Percentiles rank a stretch among this genome's conserved stretches.
phyloP scores from a whole-genome alignment of 2,797 vertebrate genomes.

The Sorex maritimensis region DNA sequence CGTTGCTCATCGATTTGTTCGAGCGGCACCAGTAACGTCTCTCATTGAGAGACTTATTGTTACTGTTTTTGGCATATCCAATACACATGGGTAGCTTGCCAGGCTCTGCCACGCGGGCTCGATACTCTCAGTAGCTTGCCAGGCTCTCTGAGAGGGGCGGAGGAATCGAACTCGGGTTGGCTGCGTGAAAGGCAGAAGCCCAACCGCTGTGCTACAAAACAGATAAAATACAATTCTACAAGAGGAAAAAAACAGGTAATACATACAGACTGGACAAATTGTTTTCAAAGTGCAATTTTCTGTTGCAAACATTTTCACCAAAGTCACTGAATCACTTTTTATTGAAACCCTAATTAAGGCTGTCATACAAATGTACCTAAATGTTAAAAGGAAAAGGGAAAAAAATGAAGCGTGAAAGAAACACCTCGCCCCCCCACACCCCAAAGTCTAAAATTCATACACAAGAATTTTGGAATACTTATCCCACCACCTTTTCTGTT shows the following conservation, averaged over 20 bases:
- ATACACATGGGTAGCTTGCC: too few species aligned
- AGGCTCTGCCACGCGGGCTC: too few species aligned
- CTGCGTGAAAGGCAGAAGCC: too few species aligned
- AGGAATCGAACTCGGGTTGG: too few species aligned
- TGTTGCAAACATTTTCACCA: conserved; percentile 60
- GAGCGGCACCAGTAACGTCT: too few species aligned
- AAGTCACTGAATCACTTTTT: conserved; percentile 61
- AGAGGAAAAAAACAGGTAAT: neutral
- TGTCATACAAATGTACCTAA: conserved; percentile 47
- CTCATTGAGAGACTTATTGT: too few species aligned
- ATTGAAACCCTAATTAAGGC: conserved; percentile 69
- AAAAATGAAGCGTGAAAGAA: conserved; percentile 66
- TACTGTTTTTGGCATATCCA: too few species aligned
- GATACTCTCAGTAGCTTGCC: too few species aligned
- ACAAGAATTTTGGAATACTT: neutral
- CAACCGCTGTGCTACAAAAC: too few species aligned
- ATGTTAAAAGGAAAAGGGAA: conserved; percentile 35
- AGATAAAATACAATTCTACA: too few species aligned
- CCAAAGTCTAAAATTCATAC: conserved; percentile 36
- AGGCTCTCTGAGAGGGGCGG: too few species aligned
- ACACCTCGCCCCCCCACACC: neutral
- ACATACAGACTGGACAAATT: conserved; percentile 25
- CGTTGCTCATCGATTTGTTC: too few species aligned
- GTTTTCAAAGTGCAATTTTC: conserved; percentile 67
- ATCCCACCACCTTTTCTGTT: conserved; percentile 42